Percentiles rank a stretch among this genome's conserved stretches.
phyloP scores from a whole-genome alignment of 2,888 invertebrate genomes.

The Odontocolon sp. region DNA sequence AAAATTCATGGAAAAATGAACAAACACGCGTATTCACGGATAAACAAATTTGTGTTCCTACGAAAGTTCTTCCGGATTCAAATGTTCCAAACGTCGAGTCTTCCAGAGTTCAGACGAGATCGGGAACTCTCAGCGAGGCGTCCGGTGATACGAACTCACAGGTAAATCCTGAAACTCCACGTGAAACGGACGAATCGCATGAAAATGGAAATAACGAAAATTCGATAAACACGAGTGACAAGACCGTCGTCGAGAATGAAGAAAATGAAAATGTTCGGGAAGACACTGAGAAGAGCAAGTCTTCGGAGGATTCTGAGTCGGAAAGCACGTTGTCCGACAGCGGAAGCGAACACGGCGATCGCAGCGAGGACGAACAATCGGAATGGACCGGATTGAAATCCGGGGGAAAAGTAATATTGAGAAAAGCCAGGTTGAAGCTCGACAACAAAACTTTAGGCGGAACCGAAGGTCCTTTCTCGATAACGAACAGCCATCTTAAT shows the following conservation, averaged over 20 bases:
- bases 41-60: conserved; percentile 71
- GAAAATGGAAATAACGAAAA: conserved; percentile 26
- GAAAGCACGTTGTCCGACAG: conserved; percentile 74
- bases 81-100: conserved; percentile 77
- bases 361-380: conserved; percentile 78
- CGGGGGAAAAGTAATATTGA: conserved; percentile 86
- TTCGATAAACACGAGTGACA: conserved; percentile 51
- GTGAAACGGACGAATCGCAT: conserved; percentile 36
- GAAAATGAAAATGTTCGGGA: conserved; percentile 77
- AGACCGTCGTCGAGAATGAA: conserved; percentile 13
- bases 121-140: conserved; percentile 72
- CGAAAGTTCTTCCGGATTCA: conserved; percentile 76
- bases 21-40: too few relatives aligned
- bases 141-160: conserved; percentile 44
- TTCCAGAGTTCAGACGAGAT: conserved; percentile 79
- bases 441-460: conserved; percentile 79
- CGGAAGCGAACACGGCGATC: conserved; percentile 74
- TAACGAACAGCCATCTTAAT: conserved; percentile 71
- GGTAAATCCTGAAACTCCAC: conserved; percentile 47
- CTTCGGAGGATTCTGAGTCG: conserved; percentile 68
- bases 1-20: too few relatives aligned
- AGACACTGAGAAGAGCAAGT: conserved; percentile 72
- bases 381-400: conserved; percentile 81
- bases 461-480: conserved; percentile 87
- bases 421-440: conserved; percentile 86